Percentiles rank a stretch among this genome's conserved stretches.
Evolutionary conservation across 2,888 invertebrate species (phyloP).

Genomic region (Linnaemya tessellans): DNA sequence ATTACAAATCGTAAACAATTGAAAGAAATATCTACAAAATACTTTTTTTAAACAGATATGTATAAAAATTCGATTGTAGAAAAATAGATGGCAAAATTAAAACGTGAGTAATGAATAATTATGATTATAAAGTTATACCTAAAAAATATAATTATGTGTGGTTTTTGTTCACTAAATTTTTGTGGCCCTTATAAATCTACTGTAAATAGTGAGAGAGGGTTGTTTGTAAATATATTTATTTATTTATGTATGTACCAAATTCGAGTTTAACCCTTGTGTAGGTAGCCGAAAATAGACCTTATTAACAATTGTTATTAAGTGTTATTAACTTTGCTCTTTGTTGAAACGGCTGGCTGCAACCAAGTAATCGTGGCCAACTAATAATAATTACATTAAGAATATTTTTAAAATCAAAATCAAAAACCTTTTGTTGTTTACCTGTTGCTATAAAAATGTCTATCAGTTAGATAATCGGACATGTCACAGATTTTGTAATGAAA

Average conservation of each 20-base stretch:
- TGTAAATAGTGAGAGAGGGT: slow-evolving; percentile 2
- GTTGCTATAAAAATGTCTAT: too few relatives aligned
- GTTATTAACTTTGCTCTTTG: too few relatives aligned
- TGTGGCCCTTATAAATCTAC: background rate
- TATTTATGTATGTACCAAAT: background rate
- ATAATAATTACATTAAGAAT: too few relatives aligned
- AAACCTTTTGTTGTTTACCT: too few relatives aligned
- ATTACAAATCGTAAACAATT: slow-evolving; percentile 9
- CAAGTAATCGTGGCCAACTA: too few relatives aligned
- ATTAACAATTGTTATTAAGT: too few relatives aligned
- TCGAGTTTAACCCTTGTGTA: slow-evolving; percentile 5
- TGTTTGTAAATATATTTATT: background rate
- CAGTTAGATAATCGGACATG: too few relatives aligned
- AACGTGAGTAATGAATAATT: background rate
- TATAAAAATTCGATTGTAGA: background rate
- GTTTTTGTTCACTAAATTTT: background rate
- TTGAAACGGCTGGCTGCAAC: too few relatives aligned
- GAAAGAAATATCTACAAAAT: slow-evolving; percentile 8
- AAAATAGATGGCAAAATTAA: background rate
- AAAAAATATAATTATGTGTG: background rate
- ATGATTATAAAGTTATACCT: background rate
- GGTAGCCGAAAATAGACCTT: too few relatives aligned
- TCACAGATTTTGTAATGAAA: too few relatives aligned
- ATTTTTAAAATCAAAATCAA: too few relatives aligned
- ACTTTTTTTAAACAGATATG: background rate